Base-by-base conservation (phyloP, 2,113 vertebrate genomes). In the Varanus komodoensis region DNA sequence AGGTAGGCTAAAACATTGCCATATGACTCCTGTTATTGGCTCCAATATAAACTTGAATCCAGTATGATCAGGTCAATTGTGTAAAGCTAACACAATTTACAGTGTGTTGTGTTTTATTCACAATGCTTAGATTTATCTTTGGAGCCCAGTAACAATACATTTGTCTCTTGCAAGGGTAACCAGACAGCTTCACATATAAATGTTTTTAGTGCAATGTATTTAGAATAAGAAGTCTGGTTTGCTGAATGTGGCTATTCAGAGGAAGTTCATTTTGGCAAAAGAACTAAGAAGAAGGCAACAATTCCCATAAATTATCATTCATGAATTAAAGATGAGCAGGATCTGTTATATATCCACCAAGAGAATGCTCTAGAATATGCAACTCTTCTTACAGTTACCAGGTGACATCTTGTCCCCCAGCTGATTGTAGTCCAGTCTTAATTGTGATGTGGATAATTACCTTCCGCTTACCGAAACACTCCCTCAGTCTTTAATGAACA, bases 301-400 rank as follows among this genome's bases (percentile, higher is more conserved):
- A 79, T 2, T 83, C 7, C 32, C 86, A 71, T 32, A 88, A 89
- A 71, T 89, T 0, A 2, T 88, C 74, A 86, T 80, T 89, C 48
- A 64, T 85, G 52, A 94, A 90, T 87, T 87, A 89, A 92, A 78
- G 48, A 90, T 57, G 15, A 95, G 78, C n/a, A 84, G 86, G 32
- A 67, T 7, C 87, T 87, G 91, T 73, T 12, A 87, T 64, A 80
- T 50, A 74, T 73, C 0, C 90, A 87, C 38, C 82, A 50, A 92
- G 1, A 69, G 5, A 3, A 86, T 3, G 0, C 75, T 67, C 81
- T 27, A 32, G 91, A 82, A 84, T 21, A 94, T 73, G 38, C 15
- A 15, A 0, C 0, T 87, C 74, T 89, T 69, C 14, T 80, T 50
- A 80, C 19, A 71, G 12, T 88, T 88, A 25, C 34, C n/a, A 68